Evolutionary conservation across 2,797 vertebrate genomes (phyloP), one percentile per base, ranked within the genome.

Genomic region (Melanotaenia boesemani): DNA sequence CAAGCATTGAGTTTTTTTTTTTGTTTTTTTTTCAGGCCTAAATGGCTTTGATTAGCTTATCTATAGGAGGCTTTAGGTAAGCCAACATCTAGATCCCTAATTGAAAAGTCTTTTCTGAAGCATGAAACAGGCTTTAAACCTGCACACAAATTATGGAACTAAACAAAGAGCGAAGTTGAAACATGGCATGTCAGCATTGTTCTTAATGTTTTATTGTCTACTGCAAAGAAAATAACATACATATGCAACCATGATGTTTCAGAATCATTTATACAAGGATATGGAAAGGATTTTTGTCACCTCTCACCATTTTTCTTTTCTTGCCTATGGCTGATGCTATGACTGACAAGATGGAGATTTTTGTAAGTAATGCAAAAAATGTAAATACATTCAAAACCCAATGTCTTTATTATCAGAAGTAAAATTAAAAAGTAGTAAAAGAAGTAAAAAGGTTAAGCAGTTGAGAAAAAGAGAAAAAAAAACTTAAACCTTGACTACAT

Each of bases 131-230:
- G 63, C 59, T 50, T 66, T 28, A 6, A 39, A 52, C 77, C 79
- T 85, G 54, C 36, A 66, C 39, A 67, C 44, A 77, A 78, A 81
- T 87, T 86, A 79, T 36, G 64, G 66, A 78, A 61, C 82, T 62
- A 79, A 83, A 82, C 68, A 58, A 61, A 57, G 26, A 64, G 32
- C 9, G 7, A 50, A 24, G 39, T 67, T 50, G 46, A 66, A 71
- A 79, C 32, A 63, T 76, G 64, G 62, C 58, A 63, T 75, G 71
- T 72, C 26, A 63, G 52, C 61, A 50, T 62, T 54, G 55, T 20
- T 55, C 54, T 26, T 24, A 41, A 28, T 28, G 5, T 46, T 8
- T 24, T 2, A 6, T 50, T 34, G 2, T 58, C 67, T 60, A 8
- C 46, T 37, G 30, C 41, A 37, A 26, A 50, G 44, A 44, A 6